Evolutionary conservation across 2,113 vertebrate genomes (phyloP).

Genomic region (Alaudala cheleensis): DNA sequence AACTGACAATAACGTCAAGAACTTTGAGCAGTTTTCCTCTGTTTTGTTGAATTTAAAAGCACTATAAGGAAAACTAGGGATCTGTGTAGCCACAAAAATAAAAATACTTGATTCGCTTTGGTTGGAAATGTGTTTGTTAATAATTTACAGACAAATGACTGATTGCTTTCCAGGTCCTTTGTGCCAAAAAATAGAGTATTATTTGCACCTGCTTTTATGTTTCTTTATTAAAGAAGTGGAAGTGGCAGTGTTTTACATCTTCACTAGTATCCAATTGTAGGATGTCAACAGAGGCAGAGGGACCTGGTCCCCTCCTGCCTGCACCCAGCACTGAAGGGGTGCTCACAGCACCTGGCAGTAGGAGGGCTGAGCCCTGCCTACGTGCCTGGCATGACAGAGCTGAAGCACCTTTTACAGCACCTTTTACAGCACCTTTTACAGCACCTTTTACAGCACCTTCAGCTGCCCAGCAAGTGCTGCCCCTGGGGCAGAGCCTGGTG

Average conservation of each 20-base stretch:
- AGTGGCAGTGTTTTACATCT: neutral
- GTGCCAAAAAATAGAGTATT: neutral
- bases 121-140: neutral
- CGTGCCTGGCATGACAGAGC: fast-evolving
- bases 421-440: neutral
- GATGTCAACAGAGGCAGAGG: neutral
- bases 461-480: neutral
- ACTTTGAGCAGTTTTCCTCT: neutral
- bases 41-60: neutral
- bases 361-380: neutral
- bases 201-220: neutral
- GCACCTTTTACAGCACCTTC: neutral
- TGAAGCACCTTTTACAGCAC: too few relatives aligned
- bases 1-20: neutral
- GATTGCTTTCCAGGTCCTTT: neutral
- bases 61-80: neutral
- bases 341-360: fast-evolving
- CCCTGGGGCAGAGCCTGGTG: neutral
- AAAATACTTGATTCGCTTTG: neutral
- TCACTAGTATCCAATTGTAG: neutral
- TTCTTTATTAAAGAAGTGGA: neutral
- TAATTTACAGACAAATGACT: neutral
- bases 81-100: neutral
- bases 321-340: fast-evolving
- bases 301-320: neutral